A percentile compares a stretch with the other conserved stretches of the same genome.
These are phyloP conservation scores for Automeris io DNA, from an alignment of 2,888 invertebrate species.

Conservation along the genomic window DNA sequence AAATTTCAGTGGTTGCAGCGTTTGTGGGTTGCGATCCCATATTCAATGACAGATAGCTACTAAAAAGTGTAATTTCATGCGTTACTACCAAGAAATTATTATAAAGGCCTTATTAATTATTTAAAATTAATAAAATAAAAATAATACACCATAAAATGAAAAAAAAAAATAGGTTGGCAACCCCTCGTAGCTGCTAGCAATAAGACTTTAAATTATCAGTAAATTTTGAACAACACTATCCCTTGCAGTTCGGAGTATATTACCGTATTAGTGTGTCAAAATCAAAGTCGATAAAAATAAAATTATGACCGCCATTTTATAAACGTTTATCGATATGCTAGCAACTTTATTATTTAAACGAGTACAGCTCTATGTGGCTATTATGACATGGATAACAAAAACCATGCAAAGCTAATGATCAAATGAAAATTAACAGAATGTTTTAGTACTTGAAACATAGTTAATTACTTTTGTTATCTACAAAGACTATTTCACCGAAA, in stretches of 20 bases:
- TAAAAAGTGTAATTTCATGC: conserved; percentile 17
- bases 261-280: too few species aligned
- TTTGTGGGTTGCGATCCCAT: conserved; percentile 53
- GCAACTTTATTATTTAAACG: conserved; percentile 32
- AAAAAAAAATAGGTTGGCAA: conserved; percentile 37
- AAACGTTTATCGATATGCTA: conserved; percentile 27
- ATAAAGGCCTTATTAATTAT: too few species aligned
- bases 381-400: conserved; percentile 25
- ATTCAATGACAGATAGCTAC: conserved; percentile 12
- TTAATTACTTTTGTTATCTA: too few species aligned
- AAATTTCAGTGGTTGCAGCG: conserved; percentile 56
- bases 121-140: too few species aligned
- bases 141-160: conserved; percentile 9
- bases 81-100: conserved; percentile 10
- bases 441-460: too few species aligned
- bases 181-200: conserved; percentile 23
- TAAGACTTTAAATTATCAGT: neutral
- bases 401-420: conserved; percentile 30
- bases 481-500: too few species aligned
- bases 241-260: too few species aligned
- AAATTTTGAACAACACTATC: neutral
- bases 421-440: too few species aligned
- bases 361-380: conserved; percentile 49
- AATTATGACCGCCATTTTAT: neutral
- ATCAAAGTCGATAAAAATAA: too few species aligned